Conservation (phyloP, 2,888 invertebrate species). For the Ornithoptera priamus region DNA sequence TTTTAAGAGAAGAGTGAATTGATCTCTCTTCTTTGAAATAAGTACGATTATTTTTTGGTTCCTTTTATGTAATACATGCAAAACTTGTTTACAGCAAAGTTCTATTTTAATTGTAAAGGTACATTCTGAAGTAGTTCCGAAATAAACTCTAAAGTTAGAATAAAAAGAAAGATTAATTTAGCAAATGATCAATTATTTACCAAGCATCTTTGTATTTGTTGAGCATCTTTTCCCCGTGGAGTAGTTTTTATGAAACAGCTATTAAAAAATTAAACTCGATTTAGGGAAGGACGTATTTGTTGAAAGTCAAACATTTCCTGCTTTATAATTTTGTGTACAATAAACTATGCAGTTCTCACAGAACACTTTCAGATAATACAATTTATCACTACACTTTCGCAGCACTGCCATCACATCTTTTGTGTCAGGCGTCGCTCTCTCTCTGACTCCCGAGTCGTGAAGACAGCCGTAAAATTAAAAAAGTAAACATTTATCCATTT, state of each 20-base stretch:
- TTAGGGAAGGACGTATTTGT: background rate
- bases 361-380: conserved; percentile 12
- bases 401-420: conserved; percentile 11
- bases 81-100: no score
- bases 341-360: background rate
- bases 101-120: no score
- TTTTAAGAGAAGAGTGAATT: no score
- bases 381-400: conserved; percentile 23
- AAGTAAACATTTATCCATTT: conserved; percentile 23
- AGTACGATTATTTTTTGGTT: no score
- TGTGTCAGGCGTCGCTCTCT: conserved; percentile 25
- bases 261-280: background rate
- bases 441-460: conserved; percentile 19
- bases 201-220: no score
- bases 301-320: background rate
- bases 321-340: background rate
- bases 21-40: no score
- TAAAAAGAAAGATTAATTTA: no score
- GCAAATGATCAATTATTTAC: no score
- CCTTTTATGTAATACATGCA: no score
- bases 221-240: no score
- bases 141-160: no score
- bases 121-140: no score
- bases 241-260: background rate
- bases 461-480: conserved; percentile 30